A percentile compares a stretch with the other conserved stretches of the same genome.
These are phyloP conservation scores for Lymantria monacha DNA, from an alignment of 2,888 invertebrate genomes.

Conservation along the genomic window DNA sequence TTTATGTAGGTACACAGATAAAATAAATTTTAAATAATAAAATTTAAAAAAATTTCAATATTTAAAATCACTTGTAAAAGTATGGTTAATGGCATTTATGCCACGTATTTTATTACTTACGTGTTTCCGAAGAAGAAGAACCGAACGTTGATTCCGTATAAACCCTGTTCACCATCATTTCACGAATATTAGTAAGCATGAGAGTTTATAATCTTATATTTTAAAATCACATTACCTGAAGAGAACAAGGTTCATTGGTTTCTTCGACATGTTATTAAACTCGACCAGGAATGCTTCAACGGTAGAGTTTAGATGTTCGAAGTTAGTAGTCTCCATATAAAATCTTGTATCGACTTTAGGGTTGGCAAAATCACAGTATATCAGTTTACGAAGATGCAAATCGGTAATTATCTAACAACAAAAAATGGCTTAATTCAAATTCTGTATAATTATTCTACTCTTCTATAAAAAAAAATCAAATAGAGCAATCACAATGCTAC, in stretches of 20 bases:
- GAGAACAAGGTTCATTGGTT: constrained; percentile 97
- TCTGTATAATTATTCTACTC: no score
- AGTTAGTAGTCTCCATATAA: constrained; percentile 93
- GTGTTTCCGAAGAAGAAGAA: no score
- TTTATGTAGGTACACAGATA: no score
- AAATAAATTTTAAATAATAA: no score
- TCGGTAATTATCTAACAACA: constrained; percentile 85
- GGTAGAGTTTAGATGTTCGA: constrained; percentile 89
- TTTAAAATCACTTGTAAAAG: no score
- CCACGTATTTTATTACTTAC: no score
- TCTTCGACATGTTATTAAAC: constrained; percentile 97
- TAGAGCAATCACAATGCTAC: not conserved
- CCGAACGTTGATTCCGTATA: no score
- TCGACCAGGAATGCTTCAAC: constrained; percentile 95
- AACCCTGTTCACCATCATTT: no score
- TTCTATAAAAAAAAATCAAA: no score
- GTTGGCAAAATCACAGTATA: constrained; percentile 98
- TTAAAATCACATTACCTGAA: constrained; percentile 83
- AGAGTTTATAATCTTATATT: not conserved
- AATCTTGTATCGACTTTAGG: constrained; percentile 94
- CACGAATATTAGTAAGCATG: no score
- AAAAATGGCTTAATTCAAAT: not conserved
- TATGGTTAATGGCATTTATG: no score
- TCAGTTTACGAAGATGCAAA: constrained; percentile 90
- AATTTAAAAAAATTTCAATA: no score